Conservation (phyloP, 2,113 vertebrate species). For the Chionodraco myersi region DNA sequence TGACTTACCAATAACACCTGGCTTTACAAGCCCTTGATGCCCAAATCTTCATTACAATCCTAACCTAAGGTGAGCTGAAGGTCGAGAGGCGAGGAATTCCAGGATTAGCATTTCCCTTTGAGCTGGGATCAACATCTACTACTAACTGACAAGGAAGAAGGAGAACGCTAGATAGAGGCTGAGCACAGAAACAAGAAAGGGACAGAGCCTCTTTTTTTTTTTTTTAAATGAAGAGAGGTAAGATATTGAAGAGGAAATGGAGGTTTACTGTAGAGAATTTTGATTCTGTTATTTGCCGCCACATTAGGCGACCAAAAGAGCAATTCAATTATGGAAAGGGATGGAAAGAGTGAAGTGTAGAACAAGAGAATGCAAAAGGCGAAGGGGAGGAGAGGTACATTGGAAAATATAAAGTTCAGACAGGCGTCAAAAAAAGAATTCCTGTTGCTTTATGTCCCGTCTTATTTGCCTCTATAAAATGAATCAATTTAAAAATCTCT, state of each 20-base stretch:
- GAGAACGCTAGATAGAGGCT: background rate
- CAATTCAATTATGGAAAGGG: conserved; percentile 69
- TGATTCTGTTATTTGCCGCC: conserved; percentile 64
- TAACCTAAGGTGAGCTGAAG: conserved; percentile 10
- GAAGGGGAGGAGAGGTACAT: conserved; percentile 40
- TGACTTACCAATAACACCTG: background rate
- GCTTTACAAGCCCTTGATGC: background rate
- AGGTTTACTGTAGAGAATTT: conserved; percentile 57
- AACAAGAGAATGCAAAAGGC: background rate
- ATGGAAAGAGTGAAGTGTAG: background rate
- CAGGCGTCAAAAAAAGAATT: conserved; percentile 33
- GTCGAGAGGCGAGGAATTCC: background rate
- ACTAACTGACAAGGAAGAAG: conserved; percentile 23
- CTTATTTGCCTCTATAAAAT: conserved; percentile 18
- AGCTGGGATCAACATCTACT: conserved; percentile 38
- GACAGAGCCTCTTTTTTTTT: background rate
- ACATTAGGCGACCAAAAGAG: conserved; percentile 68
- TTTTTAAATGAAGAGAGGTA: conserved; percentile 15
- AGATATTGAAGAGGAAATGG: conserved; percentile 36
- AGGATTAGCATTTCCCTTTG: conserved; percentile 49
- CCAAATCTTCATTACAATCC: too few relatives aligned
- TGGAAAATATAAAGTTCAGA: conserved; percentile 66
- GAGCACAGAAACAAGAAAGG: conserved; percentile 9
- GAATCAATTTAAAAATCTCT: conserved; percentile 11
- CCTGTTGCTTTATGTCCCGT: conserved; percentile 29